Percentiles rank a stretch among this genome's conserved stretches.
phyloP scores from a whole-genome alignment of 2,797 vertebrate species.

The Neoniphon sammara region DNA sequence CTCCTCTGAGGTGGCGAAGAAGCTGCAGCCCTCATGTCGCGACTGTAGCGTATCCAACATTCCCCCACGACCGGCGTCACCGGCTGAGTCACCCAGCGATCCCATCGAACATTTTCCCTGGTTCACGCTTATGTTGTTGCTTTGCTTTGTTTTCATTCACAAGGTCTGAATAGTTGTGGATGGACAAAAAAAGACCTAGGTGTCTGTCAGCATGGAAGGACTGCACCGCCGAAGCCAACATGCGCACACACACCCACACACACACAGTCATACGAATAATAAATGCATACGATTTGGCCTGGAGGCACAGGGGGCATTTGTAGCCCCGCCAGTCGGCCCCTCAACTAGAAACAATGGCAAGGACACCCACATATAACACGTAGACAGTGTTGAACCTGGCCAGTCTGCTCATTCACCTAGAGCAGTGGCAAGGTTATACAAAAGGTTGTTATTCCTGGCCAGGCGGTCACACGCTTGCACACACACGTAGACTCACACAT shows the following conservation, averaged over 20 bases:
- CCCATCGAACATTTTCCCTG: constrained; percentile 35
- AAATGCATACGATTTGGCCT: constrained; percentile 34
- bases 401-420: constrained; percentile 14
- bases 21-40: constrained; percentile 42
- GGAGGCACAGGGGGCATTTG: constrained; percentile 23
- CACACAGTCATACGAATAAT: constrained; percentile 34
- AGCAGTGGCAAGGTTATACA: constrained; percentile 49
- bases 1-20: constrained; percentile 49
- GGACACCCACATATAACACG: constrained; percentile 35
- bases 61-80: constrained; percentile 21
- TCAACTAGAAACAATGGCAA: constrained; percentile 40
- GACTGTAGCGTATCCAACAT: constrained; percentile 42
- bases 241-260: constrained; percentile 13
- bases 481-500: not conserved
- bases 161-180: constrained; percentile 37
- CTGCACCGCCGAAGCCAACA: constrained; percentile 1
- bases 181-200: constrained; percentile 7
- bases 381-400: constrained; percentile 15
- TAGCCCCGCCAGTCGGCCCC: constrained; percentile 31
- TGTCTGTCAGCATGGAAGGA: constrained; percentile 15
- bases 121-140: constrained; percentile 33
- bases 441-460: constrained; percentile 7
- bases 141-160: constrained; percentile 51
- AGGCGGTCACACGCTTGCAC: too few species aligned
- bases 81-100: constrained; percentile 63